Conservation (phyloP, 2,113 vertebrate genomes). For the Benitochromis conjunctus region DNA sequence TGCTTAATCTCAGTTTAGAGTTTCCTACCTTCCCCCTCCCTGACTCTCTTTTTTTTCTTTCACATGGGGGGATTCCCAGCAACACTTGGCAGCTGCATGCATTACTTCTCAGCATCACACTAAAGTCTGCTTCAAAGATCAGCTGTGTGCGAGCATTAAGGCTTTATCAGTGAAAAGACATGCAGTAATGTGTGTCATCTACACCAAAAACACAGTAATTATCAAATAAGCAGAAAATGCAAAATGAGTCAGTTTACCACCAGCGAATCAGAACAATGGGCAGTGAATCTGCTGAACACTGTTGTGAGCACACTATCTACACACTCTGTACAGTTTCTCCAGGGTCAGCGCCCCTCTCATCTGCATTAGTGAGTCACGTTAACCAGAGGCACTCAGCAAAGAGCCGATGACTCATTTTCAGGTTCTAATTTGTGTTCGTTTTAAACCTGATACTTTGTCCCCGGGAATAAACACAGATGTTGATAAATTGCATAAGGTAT, state of each 20-base stretch:
- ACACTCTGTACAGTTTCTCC: not conserved
- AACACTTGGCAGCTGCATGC: not conserved
- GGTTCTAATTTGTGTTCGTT: conserved; percentile 9
- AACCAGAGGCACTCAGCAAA: not conserved
- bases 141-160: not conserved
- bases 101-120: not conserved
- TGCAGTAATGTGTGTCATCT: not conserved
- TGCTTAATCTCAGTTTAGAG: not conserved
- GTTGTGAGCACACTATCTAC: not conserved
- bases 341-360: not conserved
- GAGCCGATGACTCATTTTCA: conserved; percentile 12
- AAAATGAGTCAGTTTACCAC: not conserved
- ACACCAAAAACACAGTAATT: not conserved
- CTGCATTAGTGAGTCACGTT: conserved; percentile 19
- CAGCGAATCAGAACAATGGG: not conserved
- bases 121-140: not conserved
- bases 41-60: not conserved
- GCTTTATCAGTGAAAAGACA: not conserved
- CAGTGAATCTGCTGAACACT: not conserved
- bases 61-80: not conserved
- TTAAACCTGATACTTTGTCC: not conserved
- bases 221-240: not conserved
- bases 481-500: not conserved
- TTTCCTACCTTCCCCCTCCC: not conserved
- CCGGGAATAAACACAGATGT: not conserved